Conservation (phyloP, 2,797 vertebrate species). For the Leptatherina wallacei region DNA sequence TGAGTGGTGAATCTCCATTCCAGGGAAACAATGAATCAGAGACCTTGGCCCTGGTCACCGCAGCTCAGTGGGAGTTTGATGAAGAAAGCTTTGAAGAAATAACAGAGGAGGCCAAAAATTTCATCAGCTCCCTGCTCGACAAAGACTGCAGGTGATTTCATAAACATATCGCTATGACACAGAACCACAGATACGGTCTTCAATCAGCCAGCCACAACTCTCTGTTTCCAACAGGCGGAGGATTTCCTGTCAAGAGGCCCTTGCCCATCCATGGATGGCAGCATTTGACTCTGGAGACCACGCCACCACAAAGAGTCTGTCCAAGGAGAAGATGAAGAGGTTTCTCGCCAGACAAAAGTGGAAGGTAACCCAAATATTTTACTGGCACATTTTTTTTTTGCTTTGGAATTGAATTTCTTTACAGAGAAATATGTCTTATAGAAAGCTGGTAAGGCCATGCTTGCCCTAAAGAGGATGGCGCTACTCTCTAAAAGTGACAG, state of each 20-base stretch:
- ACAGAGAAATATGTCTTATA: conserved; percentile 31
- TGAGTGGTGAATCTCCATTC: conserved; percentile 92
- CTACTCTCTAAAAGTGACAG: conserved; percentile 80
- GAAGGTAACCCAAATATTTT: conserved; percentile 80
- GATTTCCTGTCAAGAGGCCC: conserved; percentile 79
- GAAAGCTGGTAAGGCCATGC: conserved; percentile 89
- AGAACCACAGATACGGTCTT: not conserved
- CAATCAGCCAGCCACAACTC: not conserved
- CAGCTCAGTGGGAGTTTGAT: conserved; percentile 88
- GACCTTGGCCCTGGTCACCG: conserved; percentile 86
- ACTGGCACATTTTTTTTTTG: too few species aligned
- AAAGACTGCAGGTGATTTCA: conserved; percentile 82
- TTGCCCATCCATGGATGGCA: conserved; percentile 88
- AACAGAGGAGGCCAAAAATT: conserved; percentile 86
- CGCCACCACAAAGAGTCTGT: conserved; percentile 76
- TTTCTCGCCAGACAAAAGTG: conserved; percentile 89
- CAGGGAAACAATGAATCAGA: conserved; percentile 87
- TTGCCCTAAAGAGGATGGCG: conserved; percentile 89
- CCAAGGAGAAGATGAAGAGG: conserved; percentile 89
- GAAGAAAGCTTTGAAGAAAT: conserved; percentile 88
- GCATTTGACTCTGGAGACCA: conserved; percentile 65
- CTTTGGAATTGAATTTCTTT: not conserved
- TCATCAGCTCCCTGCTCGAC: conserved; percentile 87
- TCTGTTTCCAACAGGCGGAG: conserved; percentile 75
- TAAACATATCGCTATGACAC: too few species aligned